phyloP scores from a whole-genome alignment of 2,113 vertebrate species.

The Asarcornis scutulata region DNA sequence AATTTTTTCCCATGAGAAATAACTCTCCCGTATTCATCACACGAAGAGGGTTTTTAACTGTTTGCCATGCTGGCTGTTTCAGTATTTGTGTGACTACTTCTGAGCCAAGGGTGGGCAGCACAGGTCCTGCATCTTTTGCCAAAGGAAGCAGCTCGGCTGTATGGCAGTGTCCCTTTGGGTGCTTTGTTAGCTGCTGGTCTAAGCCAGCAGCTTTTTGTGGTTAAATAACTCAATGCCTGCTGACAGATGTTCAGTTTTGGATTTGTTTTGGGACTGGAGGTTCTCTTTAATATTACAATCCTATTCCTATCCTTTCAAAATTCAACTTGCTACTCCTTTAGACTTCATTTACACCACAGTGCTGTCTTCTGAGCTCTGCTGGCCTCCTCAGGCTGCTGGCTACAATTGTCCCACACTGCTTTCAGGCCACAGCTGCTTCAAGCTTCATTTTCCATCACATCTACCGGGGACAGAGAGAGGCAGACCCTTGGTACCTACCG shows the following conservation, averaged over 20 bases:
- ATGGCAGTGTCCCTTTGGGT: neutral
- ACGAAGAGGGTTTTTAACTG: neutral
- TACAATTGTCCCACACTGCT: neutral
- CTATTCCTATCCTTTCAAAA: neutral
- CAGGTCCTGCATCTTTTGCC: neutral
- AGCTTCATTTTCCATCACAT: neutral
- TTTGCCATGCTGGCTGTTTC: neutral
- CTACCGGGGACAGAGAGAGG: neutral
- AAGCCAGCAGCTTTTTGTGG: neutral
- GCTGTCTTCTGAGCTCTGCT: neutral
- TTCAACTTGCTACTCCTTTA: neutral
- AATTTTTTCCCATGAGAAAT: neutral
- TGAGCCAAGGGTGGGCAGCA: neutral
- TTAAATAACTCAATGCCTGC: neutral
- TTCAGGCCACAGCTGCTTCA: neutral
- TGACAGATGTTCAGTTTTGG: neutral
- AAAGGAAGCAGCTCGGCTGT: neutral
- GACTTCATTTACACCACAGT: neutral
- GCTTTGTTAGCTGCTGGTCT: neutral
- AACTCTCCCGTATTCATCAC: neutral
- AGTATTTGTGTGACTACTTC: neutral
- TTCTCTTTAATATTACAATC: neutral
- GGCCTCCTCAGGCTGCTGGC: neutral
- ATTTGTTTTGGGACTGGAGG: neutral
- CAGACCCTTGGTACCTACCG: neutral